Base-by-base conservation (phyloP, 2,113 vertebrate genomes). In the Toxostoma redivivum region DNA sequence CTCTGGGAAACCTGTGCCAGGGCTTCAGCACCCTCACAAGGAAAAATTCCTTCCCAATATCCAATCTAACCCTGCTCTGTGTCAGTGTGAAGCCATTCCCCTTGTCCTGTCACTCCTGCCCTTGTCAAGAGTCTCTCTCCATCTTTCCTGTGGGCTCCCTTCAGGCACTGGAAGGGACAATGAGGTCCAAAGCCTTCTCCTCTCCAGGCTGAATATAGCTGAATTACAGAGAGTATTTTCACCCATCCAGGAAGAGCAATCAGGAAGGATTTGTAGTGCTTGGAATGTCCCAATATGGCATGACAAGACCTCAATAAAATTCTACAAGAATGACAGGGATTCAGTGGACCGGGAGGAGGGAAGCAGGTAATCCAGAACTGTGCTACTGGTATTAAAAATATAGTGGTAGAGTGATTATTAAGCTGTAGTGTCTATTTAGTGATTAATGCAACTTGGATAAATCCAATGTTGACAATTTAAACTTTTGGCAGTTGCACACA, bases 21-120 rank as follows among this genome's bases (percentile, higher is more conserved):
- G 25, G 19, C 4, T 12, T 66, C 15, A 0, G 0, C 37, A 24
- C 5, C 11, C 28, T 51, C 77, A 30, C 33, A 73, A 16, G 27
- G 11, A 73, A 51, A 0, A 66, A n/a, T 58, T 81, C 3, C 19
- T 58, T 15, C 38, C 13, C 0, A 0, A 38, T 17, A 73, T n/a
- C 37, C 45, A 0, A 45, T 11, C 12, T 21, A 51, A 45, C 0
- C 19, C 37, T 24, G 0, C 60, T 30, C 23, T 28, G 4, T 38
- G 15, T 17, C 86, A 73, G 4, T 51, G 5, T 33, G 60, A 51
- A 58, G 51, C 23, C 60, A 58, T 51, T 65, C 12, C 42, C 51
- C 51, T 28, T 51, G 44, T 44, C 37, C 67, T 65, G 44, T 81
- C 77, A 20, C 37, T 44, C 51, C 86, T 58, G 19, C 38, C 19